These are phyloP conservation scores for Chamaetylas fuelleborni DNA, from an alignment of 2,113 vertebrate genomes.

Conservation along the genomic window DNA sequence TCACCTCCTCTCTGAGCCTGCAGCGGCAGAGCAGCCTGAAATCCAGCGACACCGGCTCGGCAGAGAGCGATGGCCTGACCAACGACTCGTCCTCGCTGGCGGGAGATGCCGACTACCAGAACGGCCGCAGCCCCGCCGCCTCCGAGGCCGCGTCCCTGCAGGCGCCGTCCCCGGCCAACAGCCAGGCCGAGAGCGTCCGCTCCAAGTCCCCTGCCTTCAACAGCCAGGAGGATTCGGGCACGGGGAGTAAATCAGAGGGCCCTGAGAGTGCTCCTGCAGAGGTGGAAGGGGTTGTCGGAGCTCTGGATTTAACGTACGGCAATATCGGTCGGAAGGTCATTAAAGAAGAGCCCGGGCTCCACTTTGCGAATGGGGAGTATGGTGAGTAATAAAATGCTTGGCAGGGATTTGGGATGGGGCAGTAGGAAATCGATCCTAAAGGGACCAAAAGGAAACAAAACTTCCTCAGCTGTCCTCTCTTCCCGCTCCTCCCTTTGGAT, in stretches of 20 bases:
- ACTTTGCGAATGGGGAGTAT: constrained; percentile 80
- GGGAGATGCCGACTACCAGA: constrained; percentile 84
- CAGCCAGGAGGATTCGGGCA: constrained; percentile 65
- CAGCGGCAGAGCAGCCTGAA: constrained; percentile 87
- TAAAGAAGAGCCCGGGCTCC: constrained; percentile 82
- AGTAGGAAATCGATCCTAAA: neutral
- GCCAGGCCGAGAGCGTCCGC: constrained; percentile 73
- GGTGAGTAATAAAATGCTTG: constrained; percentile 62
- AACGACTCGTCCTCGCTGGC: constrained; percentile 78
- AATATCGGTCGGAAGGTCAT: constrained; percentile 77
- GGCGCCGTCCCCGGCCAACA: constrained; percentile 84
- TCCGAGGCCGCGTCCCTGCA: constrained; percentile 78
- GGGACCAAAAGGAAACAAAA: neutral
- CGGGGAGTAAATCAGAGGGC: constrained; percentile 66
- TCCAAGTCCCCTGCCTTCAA: constrained; percentile 80
- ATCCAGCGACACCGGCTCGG: constrained; percentile 73
- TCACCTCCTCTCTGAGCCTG: constrained; percentile 76
- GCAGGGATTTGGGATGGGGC: neutral
- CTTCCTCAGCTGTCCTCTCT: neutral
- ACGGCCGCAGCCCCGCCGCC: constrained; percentile 81
- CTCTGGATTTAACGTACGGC: constrained; percentile 88
- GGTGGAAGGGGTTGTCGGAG: constrained; percentile 81
- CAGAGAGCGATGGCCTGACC: constrained; percentile 83
- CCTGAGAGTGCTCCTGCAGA: constrained; percentile 67
- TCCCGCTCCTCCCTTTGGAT: neutral